These are phyloP conservation scores for Enteromius viviparus DNA, from an alignment of 2,797 vertebrate species.

Conservation along the genomic window DNA sequence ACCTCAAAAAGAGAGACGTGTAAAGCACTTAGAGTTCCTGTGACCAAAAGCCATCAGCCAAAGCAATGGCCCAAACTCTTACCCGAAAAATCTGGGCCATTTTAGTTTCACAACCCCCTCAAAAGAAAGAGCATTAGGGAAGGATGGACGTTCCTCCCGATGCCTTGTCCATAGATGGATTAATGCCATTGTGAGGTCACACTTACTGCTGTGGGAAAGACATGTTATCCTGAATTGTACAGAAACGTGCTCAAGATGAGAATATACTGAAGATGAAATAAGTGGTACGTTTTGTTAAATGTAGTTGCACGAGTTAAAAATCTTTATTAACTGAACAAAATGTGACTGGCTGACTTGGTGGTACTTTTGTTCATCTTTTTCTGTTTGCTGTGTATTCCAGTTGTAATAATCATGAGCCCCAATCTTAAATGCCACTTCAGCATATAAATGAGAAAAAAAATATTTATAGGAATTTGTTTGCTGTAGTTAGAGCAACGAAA, in stretches of 20 bases:
- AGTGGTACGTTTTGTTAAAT: constrained; percentile 81
- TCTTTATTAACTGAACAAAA: constrained; percentile 78
- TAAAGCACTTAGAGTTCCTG: constrained; percentile 60
- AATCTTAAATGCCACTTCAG: constrained; percentile 80
- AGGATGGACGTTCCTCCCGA: not conserved
- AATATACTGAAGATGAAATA: constrained; percentile 82
- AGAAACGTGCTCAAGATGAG: constrained; percentile 81
- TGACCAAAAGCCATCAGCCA: constrained; percentile 54
- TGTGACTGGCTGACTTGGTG: constrained; percentile 81
- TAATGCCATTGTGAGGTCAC: constrained; percentile 68
- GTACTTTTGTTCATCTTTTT: constrained; percentile 77
- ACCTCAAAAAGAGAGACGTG: constrained; percentile 20
- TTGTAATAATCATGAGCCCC: constrained; percentile 77
- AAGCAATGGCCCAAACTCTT: constrained; percentile 36
- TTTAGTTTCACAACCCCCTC: constrained; percentile 7
- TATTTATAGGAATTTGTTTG: constrained; percentile 85
- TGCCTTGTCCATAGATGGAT: constrained; percentile 39
- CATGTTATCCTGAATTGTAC: constrained; percentile 80
- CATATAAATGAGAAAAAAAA: constrained; percentile 83
- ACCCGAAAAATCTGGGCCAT: constrained; percentile 29
- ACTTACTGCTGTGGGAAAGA: constrained; percentile 78
- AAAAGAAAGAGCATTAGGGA: constrained; percentile 2
- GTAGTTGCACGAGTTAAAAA: constrained; percentile 83
- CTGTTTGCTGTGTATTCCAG: constrained; percentile 72
- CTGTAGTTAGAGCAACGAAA: constrained; percentile 82